These are phyloP conservation scores for Empidonax alnorum DNA, from an alignment of 2,113 vertebrate genomes.

Conservation along the genomic window DNA sequence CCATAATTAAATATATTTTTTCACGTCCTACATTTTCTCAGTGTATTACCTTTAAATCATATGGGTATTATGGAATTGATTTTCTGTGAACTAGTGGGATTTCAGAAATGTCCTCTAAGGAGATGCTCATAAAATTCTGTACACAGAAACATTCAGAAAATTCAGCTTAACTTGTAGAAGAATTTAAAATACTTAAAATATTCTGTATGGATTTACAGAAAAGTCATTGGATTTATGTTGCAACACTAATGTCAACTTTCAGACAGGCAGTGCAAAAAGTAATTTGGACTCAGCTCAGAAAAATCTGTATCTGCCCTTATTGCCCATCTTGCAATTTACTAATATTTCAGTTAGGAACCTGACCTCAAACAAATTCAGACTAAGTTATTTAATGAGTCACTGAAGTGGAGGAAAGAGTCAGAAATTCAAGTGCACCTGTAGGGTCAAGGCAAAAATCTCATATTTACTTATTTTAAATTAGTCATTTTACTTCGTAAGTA, in stretches of 20 bases:
- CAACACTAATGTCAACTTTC: neutral
- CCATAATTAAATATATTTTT: constrained; percentile 37
- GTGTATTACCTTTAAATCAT: neutral
- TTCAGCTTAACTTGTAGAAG: neutral
- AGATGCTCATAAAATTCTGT: neutral
- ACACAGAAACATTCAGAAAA: neutral
- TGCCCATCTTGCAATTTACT: neutral
- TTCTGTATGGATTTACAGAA: neutral
- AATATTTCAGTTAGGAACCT: constrained; percentile 9
- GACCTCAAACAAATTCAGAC: neutral
- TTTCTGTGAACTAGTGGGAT: neutral
- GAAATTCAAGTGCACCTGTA: neutral
- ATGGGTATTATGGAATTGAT: neutral
- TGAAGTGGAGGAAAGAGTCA: neutral
- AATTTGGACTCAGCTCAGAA: constrained; percentile 13
- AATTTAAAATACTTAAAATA: constrained; percentile 8
- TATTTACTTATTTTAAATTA: neutral
- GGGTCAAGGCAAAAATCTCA: neutral
- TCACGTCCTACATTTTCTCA: neutral
- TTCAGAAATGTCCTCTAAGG: constrained; percentile 17
- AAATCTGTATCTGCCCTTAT: neutral
- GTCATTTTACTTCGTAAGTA: neutral
- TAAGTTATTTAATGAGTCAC: neutral
- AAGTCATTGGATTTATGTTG: neutral
- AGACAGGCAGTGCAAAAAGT: constrained; percentile 11